phyloP scores from a whole-genome alignment of 2,888 invertebrate species.

The Tetragonisca angustula region DNA sequence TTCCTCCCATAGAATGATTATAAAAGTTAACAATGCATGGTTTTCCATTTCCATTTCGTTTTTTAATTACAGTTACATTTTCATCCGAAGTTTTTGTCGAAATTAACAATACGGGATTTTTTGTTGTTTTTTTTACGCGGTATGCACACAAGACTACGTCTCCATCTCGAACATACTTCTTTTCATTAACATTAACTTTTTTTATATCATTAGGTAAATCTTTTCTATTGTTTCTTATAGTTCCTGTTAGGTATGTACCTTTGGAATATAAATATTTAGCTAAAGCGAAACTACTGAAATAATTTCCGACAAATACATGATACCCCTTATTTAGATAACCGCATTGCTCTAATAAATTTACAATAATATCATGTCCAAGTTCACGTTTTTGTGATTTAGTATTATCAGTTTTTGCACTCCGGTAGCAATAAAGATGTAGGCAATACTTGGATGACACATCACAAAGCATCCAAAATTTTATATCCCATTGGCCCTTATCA shows the following conservation, averaged over 20 bases:
- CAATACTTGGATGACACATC: neutral
- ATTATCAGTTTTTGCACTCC: neutral
- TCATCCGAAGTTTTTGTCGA: neutral
- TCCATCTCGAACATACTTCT: neutral
- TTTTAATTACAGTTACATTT: neutral
- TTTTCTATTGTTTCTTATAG: neutral
- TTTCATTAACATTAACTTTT: neutral
- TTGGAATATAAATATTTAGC: neutral
- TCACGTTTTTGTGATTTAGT: neutral
- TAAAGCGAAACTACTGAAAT: neutral
- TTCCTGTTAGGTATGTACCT: neutral
- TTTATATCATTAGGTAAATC: neutral
- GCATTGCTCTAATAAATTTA: neutral
- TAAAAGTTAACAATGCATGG: constrained; percentile 10
- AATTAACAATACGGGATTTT: neutral
- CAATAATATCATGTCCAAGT: neutral
- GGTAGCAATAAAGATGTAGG: neutral
- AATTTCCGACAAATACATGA: neutral
- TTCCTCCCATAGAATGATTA: constrained; percentile 5
- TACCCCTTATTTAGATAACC: neutral
- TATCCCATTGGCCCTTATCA: neutral
- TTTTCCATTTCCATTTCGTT: neutral
- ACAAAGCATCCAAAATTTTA: neutral
- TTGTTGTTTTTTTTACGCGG: neutral
- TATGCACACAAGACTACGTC: neutral